Base-by-base conservation (phyloP, 2,888 invertebrate genomes). In the Andrena bicolor region DNA sequence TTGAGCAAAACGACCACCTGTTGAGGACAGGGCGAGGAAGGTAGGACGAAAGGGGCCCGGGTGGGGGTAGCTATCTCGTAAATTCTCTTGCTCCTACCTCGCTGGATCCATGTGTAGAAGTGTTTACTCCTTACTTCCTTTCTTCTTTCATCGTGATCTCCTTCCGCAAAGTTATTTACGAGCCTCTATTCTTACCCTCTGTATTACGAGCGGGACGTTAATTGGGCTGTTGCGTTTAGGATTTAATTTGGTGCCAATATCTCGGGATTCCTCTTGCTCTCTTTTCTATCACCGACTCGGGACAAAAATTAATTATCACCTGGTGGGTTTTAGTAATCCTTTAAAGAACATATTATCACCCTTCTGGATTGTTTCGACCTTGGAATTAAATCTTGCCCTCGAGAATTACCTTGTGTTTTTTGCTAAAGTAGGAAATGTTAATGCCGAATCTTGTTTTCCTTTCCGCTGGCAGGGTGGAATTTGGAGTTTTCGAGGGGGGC, bases 1-100 rank as follows among this genome's bases (percentile, higher is more conserved):
- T 92, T 91, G 89, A 90, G 92, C 90, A 91, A 92, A 93, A 92
- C 93, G 92, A 91, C 93, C 93, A 94, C 93, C 93, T 94, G 93
- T 94, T 93, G 93, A 92, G 88, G 89, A 87, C 84, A 84, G 87
- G 89, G 87, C 80, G 89, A 88, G 90, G 85, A 86, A 88, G 91
- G 88, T 89, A 89, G 90, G 89, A 90, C 89, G 91, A 90, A 90
- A 83, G 88, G 90, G 90, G 35, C 90, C 90, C 90, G 89, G 89
- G 90, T 88, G 90, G 91, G 66, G 91, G 90, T 87, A 88, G 92
- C 92, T 92, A 93, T 93, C 93, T 93, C 93, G 93, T 93, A 93
- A 93, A 93, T 93, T 93, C 89, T 88, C 87, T 26, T 88, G 85
- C 90, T 85, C 88, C 91, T 87, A 90, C 86, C 85, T 87, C 56